phyloP scores from a whole-genome alignment of 2,797 vertebrate species.

The Typhlichthys subterraneus region DNA sequence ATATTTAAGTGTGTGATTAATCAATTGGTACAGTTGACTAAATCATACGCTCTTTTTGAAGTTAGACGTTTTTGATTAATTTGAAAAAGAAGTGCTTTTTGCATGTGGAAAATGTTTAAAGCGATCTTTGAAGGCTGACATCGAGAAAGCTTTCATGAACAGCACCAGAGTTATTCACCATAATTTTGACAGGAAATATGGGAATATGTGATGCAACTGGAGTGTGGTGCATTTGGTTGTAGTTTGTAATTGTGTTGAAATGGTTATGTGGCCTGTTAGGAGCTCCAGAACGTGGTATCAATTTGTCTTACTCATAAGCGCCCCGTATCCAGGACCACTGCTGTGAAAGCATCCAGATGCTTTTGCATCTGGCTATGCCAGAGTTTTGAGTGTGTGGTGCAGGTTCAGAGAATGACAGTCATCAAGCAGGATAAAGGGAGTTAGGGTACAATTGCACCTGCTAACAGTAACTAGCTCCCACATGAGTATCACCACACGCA shows the following conservation, averaged over 20 bases:
- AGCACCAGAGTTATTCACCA: no score
- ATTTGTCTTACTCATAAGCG: slow-evolving; percentile 18
- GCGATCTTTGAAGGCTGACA: no score
- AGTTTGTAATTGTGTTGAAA: slow-evolving; percentile 17
- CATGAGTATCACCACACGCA: slow-evolving; percentile 4
- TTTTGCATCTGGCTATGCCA: slow-evolving; percentile 67
- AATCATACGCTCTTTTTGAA: no score
- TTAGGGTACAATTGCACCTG: slow-evolving; percentile 39
- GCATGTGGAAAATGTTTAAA: no score
- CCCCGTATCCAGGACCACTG: slow-evolving; percentile 19
- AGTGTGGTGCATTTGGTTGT: slow-evolving; percentile 12
- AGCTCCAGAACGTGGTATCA: slow-evolving; percentile 30
- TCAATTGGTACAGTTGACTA: no score
- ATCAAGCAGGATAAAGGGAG: slow-evolving; percentile 36
- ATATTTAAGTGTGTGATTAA: background rate
- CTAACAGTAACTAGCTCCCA: slow-evolving; percentile 45
- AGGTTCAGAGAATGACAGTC: background rate
- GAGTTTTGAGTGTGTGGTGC: slow-evolving; percentile 32
- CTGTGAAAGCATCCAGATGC: slow-evolving; percentile 60
- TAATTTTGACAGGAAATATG: no score
- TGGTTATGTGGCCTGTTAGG: slow-evolving; percentile 1
- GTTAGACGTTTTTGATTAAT: no score
- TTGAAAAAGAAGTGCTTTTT: no score
- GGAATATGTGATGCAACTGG: background rate
- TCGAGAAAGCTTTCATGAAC: no score